phyloP scores from a whole-genome alignment of 2,113 vertebrate species.

The Condylura cristata region DNA sequence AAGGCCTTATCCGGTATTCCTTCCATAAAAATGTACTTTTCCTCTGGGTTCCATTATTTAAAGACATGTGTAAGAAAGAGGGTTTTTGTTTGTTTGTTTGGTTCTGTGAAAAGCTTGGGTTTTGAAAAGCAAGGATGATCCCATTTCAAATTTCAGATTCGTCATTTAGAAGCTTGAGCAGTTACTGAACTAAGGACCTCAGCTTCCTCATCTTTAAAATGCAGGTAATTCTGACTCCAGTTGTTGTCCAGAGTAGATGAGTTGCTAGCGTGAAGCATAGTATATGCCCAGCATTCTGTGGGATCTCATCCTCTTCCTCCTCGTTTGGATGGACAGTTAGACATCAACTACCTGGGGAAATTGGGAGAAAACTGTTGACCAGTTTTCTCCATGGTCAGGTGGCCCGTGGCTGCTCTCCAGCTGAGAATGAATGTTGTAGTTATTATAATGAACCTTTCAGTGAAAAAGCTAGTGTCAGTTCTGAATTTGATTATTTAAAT shows the following conservation, averaged over 20 bases:
- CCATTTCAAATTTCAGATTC: background rate
- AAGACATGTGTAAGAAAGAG: background rate
- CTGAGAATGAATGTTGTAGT: background rate
- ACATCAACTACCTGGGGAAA: background rate
- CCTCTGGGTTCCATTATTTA: background rate
- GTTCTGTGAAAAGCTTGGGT: background rate
- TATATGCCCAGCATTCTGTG: background rate
- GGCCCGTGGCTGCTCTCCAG: background rate
- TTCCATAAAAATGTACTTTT: background rate
- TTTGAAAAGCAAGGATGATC: background rate
- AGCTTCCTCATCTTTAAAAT: background rate
- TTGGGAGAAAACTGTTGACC: background rate
- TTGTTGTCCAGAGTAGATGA: background rate
- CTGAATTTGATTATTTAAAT: background rate
- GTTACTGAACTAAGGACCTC: background rate
- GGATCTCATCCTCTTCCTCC: background rate
- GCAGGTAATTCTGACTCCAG: background rate
- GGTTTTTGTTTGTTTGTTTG: background rate
- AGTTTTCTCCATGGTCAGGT: background rate
- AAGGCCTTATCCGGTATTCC: background rate
- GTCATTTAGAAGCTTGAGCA: background rate
- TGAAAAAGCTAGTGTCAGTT: background rate
- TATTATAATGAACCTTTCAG: background rate
- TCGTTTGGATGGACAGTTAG: background rate
- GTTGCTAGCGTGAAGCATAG: background rate